A percentile compares a stretch with the other conserved stretches of the same genome.
These are phyloP conservation scores for Ecliptopera silaceata DNA, from an alignment of 2,888 invertebrate genomes.

Conservation along the genomic window DNA sequence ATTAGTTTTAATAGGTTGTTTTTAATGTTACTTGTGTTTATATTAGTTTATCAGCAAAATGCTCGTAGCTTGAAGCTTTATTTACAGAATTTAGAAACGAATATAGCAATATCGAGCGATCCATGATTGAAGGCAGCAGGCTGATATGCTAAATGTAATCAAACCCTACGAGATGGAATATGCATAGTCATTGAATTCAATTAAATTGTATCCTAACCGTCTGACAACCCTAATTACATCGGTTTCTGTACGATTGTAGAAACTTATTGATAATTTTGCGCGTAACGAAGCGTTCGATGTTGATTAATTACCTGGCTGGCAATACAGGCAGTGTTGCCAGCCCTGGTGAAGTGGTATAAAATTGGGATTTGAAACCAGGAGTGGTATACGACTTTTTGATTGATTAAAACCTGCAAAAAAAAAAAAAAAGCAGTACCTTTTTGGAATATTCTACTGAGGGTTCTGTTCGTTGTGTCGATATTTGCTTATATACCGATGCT, in stretches of 20 bases:
- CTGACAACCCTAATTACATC: slow-evolving; percentile 31
- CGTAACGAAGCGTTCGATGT: slow-evolving; percentile 39
- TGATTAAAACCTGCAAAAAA: slow-evolving; percentile 5
- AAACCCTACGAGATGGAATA: not conserved
- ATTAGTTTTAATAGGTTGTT: too few relatives aligned
- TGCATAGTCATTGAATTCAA: slow-evolving; percentile 15
- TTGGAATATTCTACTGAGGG: not conserved
- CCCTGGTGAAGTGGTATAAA: slow-evolving; percentile 3
- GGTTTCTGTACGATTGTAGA: slow-evolving; percentile 28
- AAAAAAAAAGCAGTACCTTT: not conserved
- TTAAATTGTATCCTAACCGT: slow-evolving; percentile 14
- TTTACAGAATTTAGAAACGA: too few relatives aligned
- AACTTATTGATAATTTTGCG: slow-evolving; percentile 42
- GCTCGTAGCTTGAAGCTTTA: too few relatives aligned
- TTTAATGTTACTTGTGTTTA: too few relatives aligned
- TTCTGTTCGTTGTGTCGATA: too few relatives aligned
- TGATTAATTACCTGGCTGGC: slow-evolving; percentile 45
- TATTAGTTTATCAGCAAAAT: too few relatives aligned
- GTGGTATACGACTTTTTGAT: slow-evolving; percentile 30
- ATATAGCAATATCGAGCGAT: too few relatives aligned
- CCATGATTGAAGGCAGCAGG: not conserved
- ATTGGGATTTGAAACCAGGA: slow-evolving; percentile 31
- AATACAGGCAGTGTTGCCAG: not conserved
- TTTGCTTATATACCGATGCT: too few relatives aligned
- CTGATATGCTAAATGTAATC: slow-evolving; percentile 3